phyloP scores from a whole-genome alignment of 2,113 vertebrate genomes.

The Scatophagus argus region DNA sequence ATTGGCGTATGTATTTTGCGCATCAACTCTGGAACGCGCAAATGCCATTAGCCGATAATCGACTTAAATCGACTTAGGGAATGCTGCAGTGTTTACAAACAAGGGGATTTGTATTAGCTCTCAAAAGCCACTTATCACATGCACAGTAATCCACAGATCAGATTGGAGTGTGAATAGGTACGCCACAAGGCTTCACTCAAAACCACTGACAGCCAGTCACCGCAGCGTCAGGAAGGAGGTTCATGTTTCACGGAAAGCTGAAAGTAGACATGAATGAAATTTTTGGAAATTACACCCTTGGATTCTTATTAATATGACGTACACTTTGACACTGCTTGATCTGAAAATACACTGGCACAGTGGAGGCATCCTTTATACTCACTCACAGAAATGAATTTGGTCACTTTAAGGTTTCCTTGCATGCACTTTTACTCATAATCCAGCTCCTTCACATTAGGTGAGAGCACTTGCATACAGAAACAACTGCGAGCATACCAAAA shows the following conservation, averaged over 20 bases:
- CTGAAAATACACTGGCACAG: slow-evolving; percentile 17
- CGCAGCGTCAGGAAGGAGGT: background rate
- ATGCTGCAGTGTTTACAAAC: slow-evolving; percentile 76
- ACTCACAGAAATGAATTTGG: slow-evolving; percentile 11
- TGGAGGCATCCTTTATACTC: slow-evolving; percentile 20
- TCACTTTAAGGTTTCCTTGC: slow-evolving; percentile 27
- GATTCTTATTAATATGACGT: background rate
- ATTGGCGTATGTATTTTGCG: slow-evolving; percentile 10
- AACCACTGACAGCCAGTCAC: slow-evolving; percentile 10
- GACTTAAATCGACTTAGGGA: slow-evolving; percentile 72
- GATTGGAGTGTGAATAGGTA: slow-evolving; percentile 58
- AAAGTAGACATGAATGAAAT: background rate
- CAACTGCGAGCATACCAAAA: slow-evolving; percentile 71
- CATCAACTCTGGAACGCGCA: slow-evolving; percentile 20
- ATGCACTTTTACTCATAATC: slow-evolving; percentile 62
- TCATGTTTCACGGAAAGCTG: background rate
- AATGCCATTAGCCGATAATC: slow-evolving; percentile 75
- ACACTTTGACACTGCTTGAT: slow-evolving; percentile 23
- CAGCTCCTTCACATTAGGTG: slow-evolving; percentile 65
- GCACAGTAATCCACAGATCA: slow-evolving; percentile 72
- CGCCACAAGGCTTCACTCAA: slow-evolving; percentile 18
- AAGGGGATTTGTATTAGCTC: slow-evolving; percentile 75
- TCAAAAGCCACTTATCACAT: slow-evolving; percentile 75
- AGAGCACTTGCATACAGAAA: slow-evolving; percentile 71
- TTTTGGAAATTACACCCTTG: background rate